Percentiles rank a stretch among this genome's conserved stretches.
Conservation (phyloP, 2,113 vertebrate genomes). For the Maccullochella peelii region DNA sequence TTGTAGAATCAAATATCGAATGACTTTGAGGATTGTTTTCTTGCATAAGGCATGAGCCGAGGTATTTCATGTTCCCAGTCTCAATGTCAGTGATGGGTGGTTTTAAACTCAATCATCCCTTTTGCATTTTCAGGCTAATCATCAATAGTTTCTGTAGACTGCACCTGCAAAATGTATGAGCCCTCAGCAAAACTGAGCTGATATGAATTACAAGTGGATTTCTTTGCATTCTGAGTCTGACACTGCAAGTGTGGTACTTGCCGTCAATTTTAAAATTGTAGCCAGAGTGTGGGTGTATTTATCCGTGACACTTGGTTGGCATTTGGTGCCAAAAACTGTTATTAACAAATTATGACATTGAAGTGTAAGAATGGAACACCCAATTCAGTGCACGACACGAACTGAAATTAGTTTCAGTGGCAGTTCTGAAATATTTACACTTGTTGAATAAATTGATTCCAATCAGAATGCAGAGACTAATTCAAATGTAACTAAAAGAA, state of each 20-base stretch:
- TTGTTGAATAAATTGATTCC: conserved; percentile 1
- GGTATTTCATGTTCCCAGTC: not conserved
- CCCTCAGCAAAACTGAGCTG: conserved; percentile 1
- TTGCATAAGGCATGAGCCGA: not conserved
- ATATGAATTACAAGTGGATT: conserved; percentile 1
- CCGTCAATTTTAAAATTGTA: not conserved
- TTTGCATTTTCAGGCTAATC: conserved; percentile 9
- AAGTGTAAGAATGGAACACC: not conserved
- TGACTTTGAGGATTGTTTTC: not conserved
- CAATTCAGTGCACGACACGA: not conserved
- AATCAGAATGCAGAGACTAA: not conserved
- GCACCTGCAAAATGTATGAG: conserved; percentile 20
- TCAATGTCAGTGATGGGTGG: not conserved
- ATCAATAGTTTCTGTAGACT: conserved; percentile 2
- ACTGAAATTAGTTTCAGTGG: conserved; percentile 12
- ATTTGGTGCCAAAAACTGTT: not conserved
- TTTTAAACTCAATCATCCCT: not conserved
- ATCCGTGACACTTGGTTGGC: conserved; percentile 1
- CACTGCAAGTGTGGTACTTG: not conserved
- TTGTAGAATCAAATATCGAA: not conserved
- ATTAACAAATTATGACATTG: conserved; percentile 8
- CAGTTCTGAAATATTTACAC: conserved; percentile 1
- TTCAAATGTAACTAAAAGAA: not conserved
- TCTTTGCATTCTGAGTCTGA: not conserved
- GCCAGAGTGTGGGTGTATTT: not conserved